Evolutionary conservation across 2,113 vertebrate species (phyloP), one percentile per base, ranked within the genome.

Genomic region (Monopterus albus): DNA sequence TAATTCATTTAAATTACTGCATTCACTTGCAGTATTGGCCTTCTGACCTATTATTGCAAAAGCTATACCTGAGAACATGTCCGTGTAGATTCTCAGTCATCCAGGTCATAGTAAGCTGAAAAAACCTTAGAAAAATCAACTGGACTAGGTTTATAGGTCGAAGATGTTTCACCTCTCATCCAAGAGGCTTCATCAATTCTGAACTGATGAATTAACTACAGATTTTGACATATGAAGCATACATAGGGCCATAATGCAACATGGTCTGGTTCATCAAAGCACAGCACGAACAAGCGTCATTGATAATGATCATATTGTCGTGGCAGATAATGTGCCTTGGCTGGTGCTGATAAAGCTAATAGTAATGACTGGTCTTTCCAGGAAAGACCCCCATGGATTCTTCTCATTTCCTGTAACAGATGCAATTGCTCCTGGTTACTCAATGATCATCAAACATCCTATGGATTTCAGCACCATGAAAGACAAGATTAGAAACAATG

Each of bases 401-500:
- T 99, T 99, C 84, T 92, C 98, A 64, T 97, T 96, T 89, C 98
- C 98, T 31, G 98, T 99, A 57, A 99, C 98, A 0, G 97, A 99
- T 82, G 96, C 96, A 4, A 99, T 99, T 10, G 98, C 98, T 64
- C 97, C 98, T 7, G 97, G 97, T 20, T 99, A 99, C 90, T 99
- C 97, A 20, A 93, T 96, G 91, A 98, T 99, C 85, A 99, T 99
- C 90, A 99, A 99, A 50, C 97, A 99, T 81, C 98, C 98, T 0
- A 99, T 99, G 98, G 98, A 99, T 84, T 99, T 99, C 83, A 96
- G 97, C 87, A 99, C 96, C 0, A 98, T 99, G 96, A 98, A 96
- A 74, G 96, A 99, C 87, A 99, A 98, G 90, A 98, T 98, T 12
- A 69, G 79, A 43, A 91, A 94, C n/a, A 97, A 97, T 3, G 97